Conservation (phyloP, 2,888 invertebrate species). For the Brachynemurus nebulosus region DNA sequence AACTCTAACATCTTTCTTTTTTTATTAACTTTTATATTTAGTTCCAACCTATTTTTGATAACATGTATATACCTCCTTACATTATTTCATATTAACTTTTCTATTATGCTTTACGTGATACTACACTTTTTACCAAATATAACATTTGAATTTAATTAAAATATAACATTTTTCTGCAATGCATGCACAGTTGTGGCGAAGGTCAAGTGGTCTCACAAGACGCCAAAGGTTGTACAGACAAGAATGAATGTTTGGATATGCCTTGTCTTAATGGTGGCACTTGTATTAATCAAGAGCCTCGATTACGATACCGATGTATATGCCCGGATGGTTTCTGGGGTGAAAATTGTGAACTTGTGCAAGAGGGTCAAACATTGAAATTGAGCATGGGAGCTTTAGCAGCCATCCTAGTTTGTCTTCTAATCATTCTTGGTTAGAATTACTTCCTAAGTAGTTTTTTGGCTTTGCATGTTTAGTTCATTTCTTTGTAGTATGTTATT, state of each 20-base stretch:
- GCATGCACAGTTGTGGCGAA: constrained; percentile 67
- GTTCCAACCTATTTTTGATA: too few relatives aligned
- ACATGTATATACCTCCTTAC: too few relatives aligned
- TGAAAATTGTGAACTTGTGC: constrained; percentile 84
- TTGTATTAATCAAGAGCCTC: constrained; percentile 83
- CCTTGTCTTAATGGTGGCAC: constrained; percentile 88
- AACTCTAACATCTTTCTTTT: neutral
- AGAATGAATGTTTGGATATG: constrained; percentile 88
- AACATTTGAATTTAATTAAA: neutral
- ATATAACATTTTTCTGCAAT: neutral
- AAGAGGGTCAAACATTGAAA: constrained; percentile 88
- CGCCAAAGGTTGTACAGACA: constrained; percentile 81
- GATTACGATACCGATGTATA: constrained; percentile 72
- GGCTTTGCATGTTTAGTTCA: constrained; percentile 5
- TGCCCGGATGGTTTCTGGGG: constrained; percentile 90
- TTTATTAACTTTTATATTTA: neutral
- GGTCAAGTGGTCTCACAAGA: constrained; percentile 82
- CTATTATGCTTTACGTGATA: too few relatives aligned
- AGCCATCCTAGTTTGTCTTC: constrained; percentile 92
- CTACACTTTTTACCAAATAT: neutral
- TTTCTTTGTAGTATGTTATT: neutral
- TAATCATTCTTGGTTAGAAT: constrained; percentile 91
- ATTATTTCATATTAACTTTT: too few relatives aligned
- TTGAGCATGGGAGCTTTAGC: constrained; percentile 94
- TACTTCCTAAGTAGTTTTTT: constrained; percentile 13